Conservation (phyloP, 37 sponge, comb jelly and placozoan species). For the Sycon ciliatum region DNA sequence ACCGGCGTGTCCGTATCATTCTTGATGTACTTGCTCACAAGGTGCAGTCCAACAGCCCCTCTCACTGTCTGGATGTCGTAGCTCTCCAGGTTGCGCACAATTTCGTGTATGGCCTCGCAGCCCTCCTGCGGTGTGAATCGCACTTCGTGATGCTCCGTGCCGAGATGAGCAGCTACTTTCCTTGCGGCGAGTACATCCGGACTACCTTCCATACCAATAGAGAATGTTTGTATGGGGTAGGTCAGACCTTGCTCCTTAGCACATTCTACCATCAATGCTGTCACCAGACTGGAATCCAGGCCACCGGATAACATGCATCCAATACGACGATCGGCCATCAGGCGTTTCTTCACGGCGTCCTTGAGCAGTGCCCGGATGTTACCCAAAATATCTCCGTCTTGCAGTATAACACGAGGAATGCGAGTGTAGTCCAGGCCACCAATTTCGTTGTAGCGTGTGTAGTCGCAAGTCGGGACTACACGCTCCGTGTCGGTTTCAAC, state of each 20-base stretch:
- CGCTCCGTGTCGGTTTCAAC: background rate
- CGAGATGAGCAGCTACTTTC: constrained; percentile 40
- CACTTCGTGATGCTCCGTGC: constrained; percentile 55
- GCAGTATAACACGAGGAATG: background rate
- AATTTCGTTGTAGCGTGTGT: too few species aligned
- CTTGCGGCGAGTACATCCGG: constrained; percentile 47
- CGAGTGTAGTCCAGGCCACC: constrained; percentile 17
- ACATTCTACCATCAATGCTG: constrained; percentile 43
- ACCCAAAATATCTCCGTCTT: constrained; percentile 3
- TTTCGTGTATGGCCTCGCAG: constrained; percentile 39
- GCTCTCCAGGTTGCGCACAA: constrained; percentile 57
- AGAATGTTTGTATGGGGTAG: constrained; percentile 50
- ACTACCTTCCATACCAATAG: constrained; percentile 57
- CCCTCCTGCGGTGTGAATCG: constrained; percentile 43
- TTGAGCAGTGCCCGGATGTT: constrained; percentile 13
- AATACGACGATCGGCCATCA: constrained; percentile 43
- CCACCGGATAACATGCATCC: constrained; percentile 57
- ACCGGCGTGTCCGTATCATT: constrained; percentile 34
- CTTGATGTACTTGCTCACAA: constrained; percentile 47
- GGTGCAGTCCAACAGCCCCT: constrained; percentile 37
- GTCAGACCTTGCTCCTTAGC: constrained; percentile 1
- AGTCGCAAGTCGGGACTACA: too few species aligned
- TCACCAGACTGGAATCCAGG: constrained; percentile 60
- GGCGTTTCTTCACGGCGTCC: constrained; percentile 46
- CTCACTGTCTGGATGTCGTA: constrained; percentile 50